phyloP scores from a whole-genome alignment of 2,113 vertebrate genomes.

The Amphiprion ocellaris region DNA sequence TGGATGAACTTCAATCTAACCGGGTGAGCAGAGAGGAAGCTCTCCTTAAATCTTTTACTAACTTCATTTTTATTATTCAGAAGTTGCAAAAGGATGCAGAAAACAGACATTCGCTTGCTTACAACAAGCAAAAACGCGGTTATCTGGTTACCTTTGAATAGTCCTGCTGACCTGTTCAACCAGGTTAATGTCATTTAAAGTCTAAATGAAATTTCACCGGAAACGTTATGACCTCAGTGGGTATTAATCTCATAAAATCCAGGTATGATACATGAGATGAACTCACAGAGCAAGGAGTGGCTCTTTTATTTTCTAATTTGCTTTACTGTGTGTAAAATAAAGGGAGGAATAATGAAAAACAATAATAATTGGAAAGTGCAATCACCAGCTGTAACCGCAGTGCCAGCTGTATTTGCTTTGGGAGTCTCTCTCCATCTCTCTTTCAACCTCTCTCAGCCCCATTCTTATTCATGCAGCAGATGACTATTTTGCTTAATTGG shows the following conservation, averaged over 20 bases:
- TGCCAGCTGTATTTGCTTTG: slow-evolving; percentile 18
- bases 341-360: too few species aligned
- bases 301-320: slow-evolving; percentile 4
- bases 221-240: neutral
- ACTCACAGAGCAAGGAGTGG: neutral
- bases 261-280: neutral
- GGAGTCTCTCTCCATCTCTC: neutral
- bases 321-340: neutral
- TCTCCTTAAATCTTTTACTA: neutral
- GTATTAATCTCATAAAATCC: neutral
- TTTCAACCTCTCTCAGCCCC: slow-evolving; percentile 11
- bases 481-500: slow-evolving; percentile 45
- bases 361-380: neutral
- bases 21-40: neutral
- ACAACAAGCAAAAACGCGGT: neutral
- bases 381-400: neutral
- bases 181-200: slow-evolving; percentile 22
- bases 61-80: neutral
- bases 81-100: slow-evolving; percentile 1
- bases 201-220: neutral
- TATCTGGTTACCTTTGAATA: neutral
- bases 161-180: slow-evolving; percentile 9
- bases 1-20: neutral
- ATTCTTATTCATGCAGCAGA: slow-evolving; percentile 34
- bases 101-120: neutral